Base-by-base conservation (phyloP, 2,113 vertebrate genomes). In the Tor tambroides region DNA sequence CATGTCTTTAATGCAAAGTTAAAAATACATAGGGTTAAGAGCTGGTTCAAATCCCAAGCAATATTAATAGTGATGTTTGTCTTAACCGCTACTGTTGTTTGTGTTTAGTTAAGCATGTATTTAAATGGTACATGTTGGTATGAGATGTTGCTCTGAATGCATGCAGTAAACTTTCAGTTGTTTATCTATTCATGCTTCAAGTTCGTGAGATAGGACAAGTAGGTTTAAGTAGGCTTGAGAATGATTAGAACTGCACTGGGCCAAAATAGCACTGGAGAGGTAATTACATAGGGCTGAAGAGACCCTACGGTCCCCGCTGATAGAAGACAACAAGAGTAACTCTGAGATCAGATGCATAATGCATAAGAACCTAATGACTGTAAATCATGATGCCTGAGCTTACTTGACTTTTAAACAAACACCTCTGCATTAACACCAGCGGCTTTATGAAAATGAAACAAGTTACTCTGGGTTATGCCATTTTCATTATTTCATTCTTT, bases 331-430 rank as follows among this genome's bases (percentile, higher is more conserved):
- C 63, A 65, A 74, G 76, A n/a, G 46, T 74, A 90, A 88, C 74
- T 85, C 76, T 69, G 41, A 88, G 91, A 93, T 90, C 83, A 89
- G 79, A 90, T 93, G 91, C 91, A 94, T 94, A 89, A 94, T 93
- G 90, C 89, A 94, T 92, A 89, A 94, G 87, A 90, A 87, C 90
- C 91, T 93, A 93, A 94, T 69, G 54, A 90, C 79, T 35, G 69
- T 84, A 61, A 63, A 88, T 88, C 56, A 86, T 9, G 2, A 85
- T 82, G 75, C 77, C 78, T 59, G 23, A 76, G 90, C 88, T 87
- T 49, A 69, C 88, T 88, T 90, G 87, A 90, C 82, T 88, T 90
- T 85, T 76, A 88, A 82, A 88, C 65, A 65, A 72, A 54, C 67
- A 86, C 85, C 86, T 88, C 21, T 32, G 71, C 81, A 80, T 89